Conservation (phyloP, 2,797 vertebrate species). For the Apogon hyalosoma region DNA sequence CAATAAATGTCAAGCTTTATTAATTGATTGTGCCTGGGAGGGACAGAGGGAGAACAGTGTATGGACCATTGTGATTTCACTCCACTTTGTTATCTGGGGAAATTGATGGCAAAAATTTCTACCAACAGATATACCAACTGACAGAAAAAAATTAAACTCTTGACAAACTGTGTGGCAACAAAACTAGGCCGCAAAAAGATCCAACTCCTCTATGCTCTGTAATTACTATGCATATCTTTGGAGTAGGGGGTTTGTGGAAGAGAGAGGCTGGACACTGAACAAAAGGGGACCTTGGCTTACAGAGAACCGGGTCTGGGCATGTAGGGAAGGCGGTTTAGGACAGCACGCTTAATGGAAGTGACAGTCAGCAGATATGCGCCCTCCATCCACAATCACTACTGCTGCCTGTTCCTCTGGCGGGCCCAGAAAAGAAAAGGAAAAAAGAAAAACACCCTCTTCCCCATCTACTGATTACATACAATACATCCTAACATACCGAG, state of each 20-base stretch:
- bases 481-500: slow-evolving; percentile 57
- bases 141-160: slow-evolving; percentile 15
- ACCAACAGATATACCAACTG: slow-evolving; percentile 3
- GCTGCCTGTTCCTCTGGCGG: slow-evolving; percentile 40
- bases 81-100: slow-evolving; percentile 13
- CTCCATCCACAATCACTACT: slow-evolving; percentile 47
- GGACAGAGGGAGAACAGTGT: slow-evolving; percentile 28
- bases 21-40: slow-evolving; percentile 53
- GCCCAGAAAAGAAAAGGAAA: slow-evolving; percentile 46
- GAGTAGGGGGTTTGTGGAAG: slow-evolving; percentile 46
- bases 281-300: slow-evolving; percentile 62
- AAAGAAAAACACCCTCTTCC: slow-evolving; percentile 12
- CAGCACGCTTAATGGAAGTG: slow-evolving; percentile 76
- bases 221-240: slow-evolving; percentile 41
- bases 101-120: slow-evolving; percentile 36
- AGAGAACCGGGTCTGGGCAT: slow-evolving; percentile 45
- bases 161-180: slow-evolving; percentile 26
- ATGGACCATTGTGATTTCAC: slow-evolving; percentile 38
- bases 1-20: slow-evolving; percentile 73
- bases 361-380: slow-evolving; percentile 76
- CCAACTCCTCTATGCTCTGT: slow-evolving; percentile 40
- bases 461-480: slow-evolving; percentile 72
- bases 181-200: slow-evolving; percentile 31
- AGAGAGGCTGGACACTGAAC: slow-evolving; percentile 58
- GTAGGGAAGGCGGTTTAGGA: slow-evolving; percentile 60